Evolutionary conservation across 2,797 vertebrate genomes (phyloP).

Genomic region (Anniella stebbinsi): DNA sequence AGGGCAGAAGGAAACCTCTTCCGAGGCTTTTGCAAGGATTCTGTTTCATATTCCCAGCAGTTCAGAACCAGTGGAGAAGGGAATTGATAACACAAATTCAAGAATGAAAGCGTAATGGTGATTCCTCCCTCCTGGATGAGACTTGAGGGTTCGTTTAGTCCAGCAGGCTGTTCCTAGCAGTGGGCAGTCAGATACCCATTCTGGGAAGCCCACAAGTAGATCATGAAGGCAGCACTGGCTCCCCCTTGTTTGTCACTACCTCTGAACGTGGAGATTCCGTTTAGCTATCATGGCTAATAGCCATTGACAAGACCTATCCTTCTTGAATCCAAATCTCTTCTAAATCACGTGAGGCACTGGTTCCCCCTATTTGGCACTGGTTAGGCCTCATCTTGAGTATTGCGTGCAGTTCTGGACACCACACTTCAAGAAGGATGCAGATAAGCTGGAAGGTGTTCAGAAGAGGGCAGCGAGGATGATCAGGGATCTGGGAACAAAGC

Average conservation of each 20-base stretch:
- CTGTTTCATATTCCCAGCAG: background rate
- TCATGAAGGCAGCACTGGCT: background rate
- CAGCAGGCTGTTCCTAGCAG: background rate
- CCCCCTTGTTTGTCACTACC: background rate
- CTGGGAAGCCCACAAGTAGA: background rate
- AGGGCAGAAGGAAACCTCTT: conserved; percentile 37
- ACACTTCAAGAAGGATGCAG: too few relatives aligned
- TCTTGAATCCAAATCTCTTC: too few relatives aligned
- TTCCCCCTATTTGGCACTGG: too few relatives aligned
- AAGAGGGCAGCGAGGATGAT: too few relatives aligned
- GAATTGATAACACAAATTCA: background rate
- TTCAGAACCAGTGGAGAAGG: background rate
- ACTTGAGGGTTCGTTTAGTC: background rate
- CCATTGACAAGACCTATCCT: background rate
- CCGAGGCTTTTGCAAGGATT: background rate
- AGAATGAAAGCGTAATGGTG: background rate
- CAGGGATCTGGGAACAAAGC: too few relatives aligned
- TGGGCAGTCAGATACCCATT: background rate
- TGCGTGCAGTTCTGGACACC: too few relatives aligned
- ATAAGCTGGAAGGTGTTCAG: too few relatives aligned
- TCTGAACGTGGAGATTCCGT: background rate
- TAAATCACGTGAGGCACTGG: too few relatives aligned
- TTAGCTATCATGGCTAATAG: background rate
- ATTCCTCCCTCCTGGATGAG: background rate
- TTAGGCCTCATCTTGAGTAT: too few relatives aligned